A percentile compares a stretch with the other conserved stretches of the same genome.
phyloP scores from a whole-genome alignment of 1,140 invertebrate genomes.

The Campoletis sonorensis region DNA sequence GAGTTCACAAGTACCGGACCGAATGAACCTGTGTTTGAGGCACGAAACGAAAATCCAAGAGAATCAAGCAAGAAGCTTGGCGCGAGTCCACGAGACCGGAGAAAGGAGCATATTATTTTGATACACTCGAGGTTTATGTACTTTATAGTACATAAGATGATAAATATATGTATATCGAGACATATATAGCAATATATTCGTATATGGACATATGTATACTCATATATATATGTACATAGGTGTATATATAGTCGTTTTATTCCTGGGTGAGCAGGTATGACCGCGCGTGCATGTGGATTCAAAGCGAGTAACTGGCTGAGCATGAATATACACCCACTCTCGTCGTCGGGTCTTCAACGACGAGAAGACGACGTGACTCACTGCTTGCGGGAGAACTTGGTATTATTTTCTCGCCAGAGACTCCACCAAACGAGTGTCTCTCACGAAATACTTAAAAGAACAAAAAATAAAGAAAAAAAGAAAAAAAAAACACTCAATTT shows the following conservation, averaged over 20 bases:
- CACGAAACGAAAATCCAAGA: slow-evolving; percentile 7
- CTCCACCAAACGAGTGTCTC: neutral
- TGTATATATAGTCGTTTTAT: slow-evolving; percentile 9
- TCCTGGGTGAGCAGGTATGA: slow-evolving; percentile 25
- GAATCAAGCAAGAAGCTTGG: slow-evolving; percentile 28
- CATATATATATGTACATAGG: neutral
- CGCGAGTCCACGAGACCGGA: slow-evolving; percentile 10
- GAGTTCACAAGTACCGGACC: neutral
- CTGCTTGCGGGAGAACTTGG: slow-evolving; percentile 7
- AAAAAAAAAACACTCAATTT: neutral
- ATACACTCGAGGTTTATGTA: slow-evolving; percentile 14
- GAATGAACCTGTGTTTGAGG: slow-evolving; percentile 7
- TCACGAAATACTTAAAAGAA: neutral
- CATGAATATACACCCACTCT: slow-evolving; percentile 30
- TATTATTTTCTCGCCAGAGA: neutral
- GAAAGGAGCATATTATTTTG: slow-evolving; percentile 34
- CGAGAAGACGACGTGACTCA: slow-evolving; percentile 26
- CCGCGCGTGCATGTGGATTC: slow-evolving; percentile 29
- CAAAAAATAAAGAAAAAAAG: too few relatives aligned
- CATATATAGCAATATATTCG: neutral
- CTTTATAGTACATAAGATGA: neutral
- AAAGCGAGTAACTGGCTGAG: slow-evolving; percentile 25
- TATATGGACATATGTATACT: neutral
- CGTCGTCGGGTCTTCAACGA: slow-evolving; percentile 34
- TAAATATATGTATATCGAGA: neutral